Evolutionary conservation across 2,888 invertebrate species (phyloP).

Genomic region (Peribatodes rhomboidaria): DNA sequence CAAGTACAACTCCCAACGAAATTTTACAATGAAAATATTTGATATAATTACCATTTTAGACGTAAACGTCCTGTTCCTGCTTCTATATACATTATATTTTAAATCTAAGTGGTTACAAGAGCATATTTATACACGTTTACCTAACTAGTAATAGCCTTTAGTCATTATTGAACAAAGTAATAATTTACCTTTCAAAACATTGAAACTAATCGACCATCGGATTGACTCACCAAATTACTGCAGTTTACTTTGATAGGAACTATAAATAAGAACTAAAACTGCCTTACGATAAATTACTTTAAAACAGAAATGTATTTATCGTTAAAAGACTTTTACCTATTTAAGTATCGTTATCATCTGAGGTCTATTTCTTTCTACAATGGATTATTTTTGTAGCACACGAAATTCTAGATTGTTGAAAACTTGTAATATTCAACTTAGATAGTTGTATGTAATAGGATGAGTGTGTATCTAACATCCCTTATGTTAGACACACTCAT

Average conservation of each 20-base stretch:
- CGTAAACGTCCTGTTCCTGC: neutral
- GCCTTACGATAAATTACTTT: neutral
- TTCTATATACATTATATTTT: neutral
- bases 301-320: neutral
- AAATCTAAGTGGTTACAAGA: neutral
- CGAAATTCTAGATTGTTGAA: no score
- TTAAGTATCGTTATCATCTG: no score
- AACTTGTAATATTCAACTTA: no score
- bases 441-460: no score
- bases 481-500: no score
- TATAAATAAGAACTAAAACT: neutral
- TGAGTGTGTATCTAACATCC: no score
- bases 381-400: no score
- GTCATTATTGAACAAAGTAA: slow-evolving; percentile 10
- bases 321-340: no score
- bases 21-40: no score
- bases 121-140: neutral
- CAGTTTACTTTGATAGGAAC: neutral
- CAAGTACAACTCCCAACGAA: no score
- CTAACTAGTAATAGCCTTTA: neutral
- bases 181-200: slow-evolving; percentile 18
- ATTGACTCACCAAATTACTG: slow-evolving; percentile 10
- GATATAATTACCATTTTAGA: neutral
- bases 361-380: no score
- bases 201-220: slow-evolving; percentile 5